Percentiles rank a stretch among this genome's conserved stretches.
Conservation (phyloP, 1,140 invertebrate genomes). For the Capitella teleta region DNA sequence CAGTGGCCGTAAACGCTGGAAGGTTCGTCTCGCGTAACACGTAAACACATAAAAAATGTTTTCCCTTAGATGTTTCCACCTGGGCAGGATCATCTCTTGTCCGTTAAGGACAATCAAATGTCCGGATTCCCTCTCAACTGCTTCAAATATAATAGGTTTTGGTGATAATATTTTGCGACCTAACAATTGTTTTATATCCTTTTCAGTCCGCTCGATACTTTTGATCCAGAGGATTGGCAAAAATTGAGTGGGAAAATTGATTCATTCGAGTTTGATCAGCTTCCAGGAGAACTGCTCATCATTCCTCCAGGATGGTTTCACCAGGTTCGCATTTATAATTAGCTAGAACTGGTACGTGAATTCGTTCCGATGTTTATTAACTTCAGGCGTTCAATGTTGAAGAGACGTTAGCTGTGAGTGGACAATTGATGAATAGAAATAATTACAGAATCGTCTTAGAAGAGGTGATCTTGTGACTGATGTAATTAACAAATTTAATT, state of each 20-base stretch:
- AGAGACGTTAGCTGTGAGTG: conserved; percentile 31
- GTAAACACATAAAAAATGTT: too few species aligned
- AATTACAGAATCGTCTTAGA: conserved; percentile 36
- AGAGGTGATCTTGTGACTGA: too few species aligned
- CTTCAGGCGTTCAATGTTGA: conserved; percentile 33
- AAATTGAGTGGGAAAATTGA: neutral
- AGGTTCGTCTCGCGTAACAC: conserved; percentile 27
- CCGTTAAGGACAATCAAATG: conserved; percentile 14
- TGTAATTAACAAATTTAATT: too few species aligned
- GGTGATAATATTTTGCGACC: neutral
- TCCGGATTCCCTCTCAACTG: conserved; percentile 37
- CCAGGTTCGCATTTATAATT: conserved; percentile 21
- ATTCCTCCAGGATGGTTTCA: conserved; percentile 41
- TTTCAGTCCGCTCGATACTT: neutral
- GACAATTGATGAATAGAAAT: conserved; percentile 36
- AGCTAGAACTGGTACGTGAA: neutral
- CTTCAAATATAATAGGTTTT: conserved; percentile 36
- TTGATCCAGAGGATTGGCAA: neutral
- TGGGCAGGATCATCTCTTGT: conserved; percentile 33
- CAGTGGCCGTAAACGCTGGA: conserved; percentile 33
- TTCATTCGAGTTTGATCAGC: conserved; percentile 31
- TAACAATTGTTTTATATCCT: neutral
- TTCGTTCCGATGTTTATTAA: neutral
- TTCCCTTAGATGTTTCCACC: conserved; percentile 38
- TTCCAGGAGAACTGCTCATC: conserved; percentile 33